Conservation (phyloP, 23 tunicate genomes). For the Ciona savignyi region DNA sequence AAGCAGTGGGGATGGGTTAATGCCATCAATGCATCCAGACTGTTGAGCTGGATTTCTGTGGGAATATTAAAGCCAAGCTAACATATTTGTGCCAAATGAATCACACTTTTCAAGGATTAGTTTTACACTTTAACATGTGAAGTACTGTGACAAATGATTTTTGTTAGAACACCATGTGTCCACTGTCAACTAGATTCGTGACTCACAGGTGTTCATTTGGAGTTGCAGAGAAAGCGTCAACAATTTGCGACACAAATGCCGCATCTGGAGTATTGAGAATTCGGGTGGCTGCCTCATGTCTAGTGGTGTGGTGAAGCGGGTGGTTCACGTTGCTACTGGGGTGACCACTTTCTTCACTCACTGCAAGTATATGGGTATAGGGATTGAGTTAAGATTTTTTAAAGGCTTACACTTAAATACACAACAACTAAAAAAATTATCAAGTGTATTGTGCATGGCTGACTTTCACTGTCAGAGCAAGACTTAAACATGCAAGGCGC, state of each 20-base stretch:
- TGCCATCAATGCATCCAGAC: slow-evolving; percentile 1
- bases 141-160: not conserved
- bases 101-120: not conserved
- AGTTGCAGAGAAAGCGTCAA: slow-evolving; percentile 30
- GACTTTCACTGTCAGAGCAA: too few relatives aligned
- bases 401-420: too few relatives aligned
- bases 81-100: not conserved
- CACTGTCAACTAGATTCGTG: too few relatives aligned
- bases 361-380: not conserved
- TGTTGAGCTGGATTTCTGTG: not conserved
- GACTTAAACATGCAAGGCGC: too few relatives aligned
- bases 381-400: too few relatives aligned
- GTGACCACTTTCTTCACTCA: not conserved
- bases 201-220: slow-evolving; percentile 31
- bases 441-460: too few relatives aligned
- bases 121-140: not conserved
- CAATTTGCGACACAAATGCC: slow-evolving; percentile 38
- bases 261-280: slow-evolving; percentile 39
- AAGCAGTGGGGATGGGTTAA: not conserved
- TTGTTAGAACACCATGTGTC: not conserved
- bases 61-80: not conserved
- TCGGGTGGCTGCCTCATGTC: slow-evolving; percentile 40
- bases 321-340: slow-evolving; percentile 1
- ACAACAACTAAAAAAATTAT: too few relatives aligned
- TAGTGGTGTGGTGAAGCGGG: slow-evolving; percentile 14